Evolutionary conservation across 2,113 vertebrate genomes (phyloP), one percentile per base, ranked within the genome.

Genomic region (Sterrhoptilus dennistouni): DNA sequence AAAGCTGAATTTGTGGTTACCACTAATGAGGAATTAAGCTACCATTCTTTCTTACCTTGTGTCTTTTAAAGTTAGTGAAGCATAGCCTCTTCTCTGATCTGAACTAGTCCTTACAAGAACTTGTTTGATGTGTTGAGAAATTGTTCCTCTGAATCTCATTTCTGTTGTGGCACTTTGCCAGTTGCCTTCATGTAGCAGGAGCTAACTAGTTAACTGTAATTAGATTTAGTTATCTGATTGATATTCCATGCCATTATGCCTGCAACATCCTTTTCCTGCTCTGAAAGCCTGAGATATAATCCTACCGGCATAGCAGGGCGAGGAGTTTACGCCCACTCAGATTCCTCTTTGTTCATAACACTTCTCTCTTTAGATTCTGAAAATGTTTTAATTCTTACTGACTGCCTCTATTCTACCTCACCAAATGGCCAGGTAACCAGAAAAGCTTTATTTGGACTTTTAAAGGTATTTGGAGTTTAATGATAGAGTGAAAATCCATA

Each of bases 261-360:
- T 81, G 64, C 63, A 92, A 96, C 83, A 94, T 92, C 92, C 90
- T 96, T 95, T 90, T 92, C 92, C 92, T 92, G 88, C 69, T 89
- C 69, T 78, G 88, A 90, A 94, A 83, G 72, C 47, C n/a, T 45
- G 64, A 86, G 83, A 93, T 95, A 92, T 0, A 75, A 95, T 88
- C 68, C 52, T 77, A 44, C 56, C 5, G 11, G 36, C 27, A 4
- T 11, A 84, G 61, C 78, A 77, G 68, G n/a, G 64, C 0, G 1
- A 92, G 76, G 90, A 89, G 82, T 89, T 89, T n/a, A 94, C 88
- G 0, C 95, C 96, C 86, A 96, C 90, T 81, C 83, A 54, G 77
- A 92, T 89, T 95, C 72, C 72, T 83, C 77, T 65, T 76, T 87
- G 69, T 77, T 92, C 44, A 0, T 57, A 96, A 72, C 53, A 71